phyloP scores from a whole-genome alignment of 2,888 invertebrate species.

The Scaptomyza caliginosa region DNA sequence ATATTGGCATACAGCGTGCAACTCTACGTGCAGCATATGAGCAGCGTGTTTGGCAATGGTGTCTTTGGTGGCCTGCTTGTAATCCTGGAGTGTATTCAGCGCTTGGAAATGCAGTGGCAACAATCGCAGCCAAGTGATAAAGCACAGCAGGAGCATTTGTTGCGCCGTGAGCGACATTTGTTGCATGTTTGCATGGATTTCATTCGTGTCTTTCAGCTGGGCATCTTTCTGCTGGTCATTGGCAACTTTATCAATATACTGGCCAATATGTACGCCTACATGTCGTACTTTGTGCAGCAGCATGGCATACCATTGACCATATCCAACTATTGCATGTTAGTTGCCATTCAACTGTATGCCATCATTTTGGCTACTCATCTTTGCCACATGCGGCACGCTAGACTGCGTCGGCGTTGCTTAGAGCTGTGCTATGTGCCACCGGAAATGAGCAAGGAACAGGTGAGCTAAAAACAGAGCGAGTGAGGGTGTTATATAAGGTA shows the following conservation, averaged over 20 bases:
- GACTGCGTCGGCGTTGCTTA: slow-evolving; percentile 55
- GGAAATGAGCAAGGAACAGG: slow-evolving; percentile 44
- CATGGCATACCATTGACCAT: slow-evolving; percentile 72
- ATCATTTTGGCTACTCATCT: slow-evolving; percentile 59
- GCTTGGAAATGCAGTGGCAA: slow-evolving; percentile 57
- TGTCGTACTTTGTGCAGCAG: slow-evolving; percentile 73
- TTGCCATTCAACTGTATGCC: slow-evolving; percentile 66
- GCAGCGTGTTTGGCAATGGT: slow-evolving; percentile 71
- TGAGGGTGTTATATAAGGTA: too few species aligned
- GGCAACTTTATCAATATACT: slow-evolving; percentile 75
- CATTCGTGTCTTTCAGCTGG: slow-evolving; percentile 60
- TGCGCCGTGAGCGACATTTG: slow-evolving; percentile 52
- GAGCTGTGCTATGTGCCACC: slow-evolving; percentile 47
- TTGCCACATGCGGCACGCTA: slow-evolving; percentile 59
- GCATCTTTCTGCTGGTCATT: slow-evolving; percentile 72
- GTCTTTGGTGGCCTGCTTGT: slow-evolving; percentile 66
- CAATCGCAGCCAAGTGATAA: neutral
- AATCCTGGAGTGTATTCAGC: slow-evolving; percentile 59
- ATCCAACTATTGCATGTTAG: slow-evolving; percentile 64
- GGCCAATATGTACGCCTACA: slow-evolving; percentile 79
- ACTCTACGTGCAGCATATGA: slow-evolving; percentile 72
- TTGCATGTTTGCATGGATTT: slow-evolving; percentile 44
- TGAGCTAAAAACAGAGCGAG: slow-evolving; percentile 1
- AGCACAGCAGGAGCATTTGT: slow-evolving; percentile 14
- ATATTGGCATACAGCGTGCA: slow-evolving; percentile 67